Evolutionary conservation across 37 sponge, comb jelly and placozoan genomes (phyloP).

Genomic region (Ephydatia muelleri): DNA sequence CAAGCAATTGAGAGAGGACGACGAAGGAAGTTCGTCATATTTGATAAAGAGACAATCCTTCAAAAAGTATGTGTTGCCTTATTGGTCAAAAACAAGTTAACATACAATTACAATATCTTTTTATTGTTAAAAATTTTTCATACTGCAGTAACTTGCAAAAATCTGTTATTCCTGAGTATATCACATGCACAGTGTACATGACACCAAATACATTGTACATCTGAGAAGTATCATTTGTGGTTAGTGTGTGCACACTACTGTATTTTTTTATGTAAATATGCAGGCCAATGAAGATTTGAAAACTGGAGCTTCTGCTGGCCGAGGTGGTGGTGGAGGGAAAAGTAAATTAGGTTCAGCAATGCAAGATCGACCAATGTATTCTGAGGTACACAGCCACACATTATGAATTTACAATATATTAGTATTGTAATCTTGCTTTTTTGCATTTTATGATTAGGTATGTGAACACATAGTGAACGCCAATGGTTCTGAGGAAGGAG

Average conservation of each 20-base stretch:
- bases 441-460: slow-evolving; percentile 33
- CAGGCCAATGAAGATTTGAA: slow-evolving; percentile 56
- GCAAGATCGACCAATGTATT: background rate
- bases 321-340: slow-evolving; percentile 41
- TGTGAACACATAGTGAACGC: slow-evolving; percentile 63
- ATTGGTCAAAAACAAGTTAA: background rate
- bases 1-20: slow-evolving; percentile 6
- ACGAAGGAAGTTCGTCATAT: slow-evolving; percentile 35
- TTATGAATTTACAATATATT: background rate
- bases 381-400: background rate
- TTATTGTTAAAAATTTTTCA: background rate
- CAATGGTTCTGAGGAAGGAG: slow-evolving; percentile 18
- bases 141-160: background rate
- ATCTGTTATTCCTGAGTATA: too few relatives aligned
- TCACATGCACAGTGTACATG: background rate
- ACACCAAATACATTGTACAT: background rate
- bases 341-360: slow-evolving; percentile 6
- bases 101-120: background rate
- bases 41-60: slow-evolving; percentile 38
- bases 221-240: background rate
- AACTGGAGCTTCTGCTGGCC: slow-evolving; percentile 12
- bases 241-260: background rate
- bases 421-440: too few relatives aligned
- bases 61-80: slow-evolving; percentile 21
- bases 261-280: background rate